These are phyloP conservation scores for Drosophila greeni DNA, from an alignment of 2,888 invertebrate species.

Conservation along the genomic window DNA sequence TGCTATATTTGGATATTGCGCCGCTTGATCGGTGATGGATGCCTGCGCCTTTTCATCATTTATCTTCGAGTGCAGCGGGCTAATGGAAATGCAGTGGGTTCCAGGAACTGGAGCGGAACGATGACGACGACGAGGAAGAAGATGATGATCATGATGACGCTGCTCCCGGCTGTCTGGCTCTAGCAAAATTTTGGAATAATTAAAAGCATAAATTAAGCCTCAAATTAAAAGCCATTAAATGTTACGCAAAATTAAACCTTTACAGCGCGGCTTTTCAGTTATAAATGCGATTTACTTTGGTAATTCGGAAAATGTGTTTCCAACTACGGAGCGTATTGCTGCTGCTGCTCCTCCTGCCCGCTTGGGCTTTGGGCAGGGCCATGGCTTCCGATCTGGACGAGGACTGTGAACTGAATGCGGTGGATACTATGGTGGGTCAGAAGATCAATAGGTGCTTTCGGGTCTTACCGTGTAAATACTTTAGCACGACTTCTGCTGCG, in stretches of 20 bases:
- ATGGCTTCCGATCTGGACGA: constrained; percentile 30
- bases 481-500: constrained; percentile 71
- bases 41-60: constrained; percentile 57
- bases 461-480: not conserved
- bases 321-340: constrained; percentile 16
- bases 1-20: constrained; percentile 63
- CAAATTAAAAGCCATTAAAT: constrained; percentile 58
- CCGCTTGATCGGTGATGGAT: constrained; percentile 69
- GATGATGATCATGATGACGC: constrained; percentile 30
- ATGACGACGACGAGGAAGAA: constrained; percentile 18
- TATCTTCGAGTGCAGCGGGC: constrained; percentile 53
- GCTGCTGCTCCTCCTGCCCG: constrained; percentile 6
- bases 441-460: not conserved
- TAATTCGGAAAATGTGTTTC: constrained; percentile 22
- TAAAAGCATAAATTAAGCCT: constrained; percentile 50
- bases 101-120: constrained; percentile 64
- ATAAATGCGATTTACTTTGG: constrained; percentile 44
- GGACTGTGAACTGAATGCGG: constrained; percentile 62
- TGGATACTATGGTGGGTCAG: constrained; percentile 59
- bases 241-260: constrained; percentile 56
- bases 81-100: constrained; percentile 51
- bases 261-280: constrained; percentile 8
- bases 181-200: constrained; percentile 40
- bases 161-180: constrained; percentile 11
- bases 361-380: constrained; percentile 21